These are phyloP conservation scores for Thaumatotibia leucotreta DNA, from an alignment of 1,140 invertebrate genomes.

Conservation along the genomic window DNA sequence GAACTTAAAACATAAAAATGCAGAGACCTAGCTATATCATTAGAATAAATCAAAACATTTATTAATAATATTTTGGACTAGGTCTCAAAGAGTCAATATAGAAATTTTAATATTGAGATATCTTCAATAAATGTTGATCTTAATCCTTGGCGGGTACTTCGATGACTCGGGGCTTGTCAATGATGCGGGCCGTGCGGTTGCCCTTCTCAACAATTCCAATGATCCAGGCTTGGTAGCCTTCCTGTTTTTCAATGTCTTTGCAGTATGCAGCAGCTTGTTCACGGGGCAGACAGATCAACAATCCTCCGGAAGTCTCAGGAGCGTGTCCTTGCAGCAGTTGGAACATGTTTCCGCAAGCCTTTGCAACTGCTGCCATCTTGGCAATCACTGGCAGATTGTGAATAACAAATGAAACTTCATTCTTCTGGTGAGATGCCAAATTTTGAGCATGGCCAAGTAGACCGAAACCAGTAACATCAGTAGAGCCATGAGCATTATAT, in stretches of 20 bases:
- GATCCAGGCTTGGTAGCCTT: slow-evolving; percentile 99
- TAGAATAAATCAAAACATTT: slow-evolving; percentile 29
- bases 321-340: slow-evolving; percentile 95
- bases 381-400: slow-evolving; percentile 98
- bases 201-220: slow-evolving; percentile 99
- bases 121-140: slow-evolving; percentile 38
- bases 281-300: slow-evolving; percentile 94
- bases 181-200: slow-evolving; percentile 95
- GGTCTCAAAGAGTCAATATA: slow-evolving; percentile 23
- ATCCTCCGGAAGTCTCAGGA: slow-evolving; percentile 92
- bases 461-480: slow-evolving; percentile 98
- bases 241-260: slow-evolving; percentile 97
- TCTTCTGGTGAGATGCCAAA: slow-evolving; percentile 96
- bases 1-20: slow-evolving; percentile 26
- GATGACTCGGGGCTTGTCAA: slow-evolving; percentile 98
- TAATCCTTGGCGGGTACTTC: slow-evolving; percentile 98
- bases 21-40: slow-evolving; percentile 24
- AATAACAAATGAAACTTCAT: slow-evolving; percentile 98
- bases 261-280: slow-evolving; percentile 98
- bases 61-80: slow-evolving; percentile 17
- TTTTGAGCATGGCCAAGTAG: slow-evolving; percentile 97
- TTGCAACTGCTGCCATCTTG: slow-evolving; percentile 97
- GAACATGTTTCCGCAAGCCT: slow-evolving; percentile 97
- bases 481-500: slow-evolving; percentile 98
- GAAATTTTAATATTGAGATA: slow-evolving; percentile 33